A percentile compares a stretch with the other conserved stretches of the same genome.
Conservation (phyloP, 2,888 invertebrate genomes). For the Noctua fimbriata region DNA sequence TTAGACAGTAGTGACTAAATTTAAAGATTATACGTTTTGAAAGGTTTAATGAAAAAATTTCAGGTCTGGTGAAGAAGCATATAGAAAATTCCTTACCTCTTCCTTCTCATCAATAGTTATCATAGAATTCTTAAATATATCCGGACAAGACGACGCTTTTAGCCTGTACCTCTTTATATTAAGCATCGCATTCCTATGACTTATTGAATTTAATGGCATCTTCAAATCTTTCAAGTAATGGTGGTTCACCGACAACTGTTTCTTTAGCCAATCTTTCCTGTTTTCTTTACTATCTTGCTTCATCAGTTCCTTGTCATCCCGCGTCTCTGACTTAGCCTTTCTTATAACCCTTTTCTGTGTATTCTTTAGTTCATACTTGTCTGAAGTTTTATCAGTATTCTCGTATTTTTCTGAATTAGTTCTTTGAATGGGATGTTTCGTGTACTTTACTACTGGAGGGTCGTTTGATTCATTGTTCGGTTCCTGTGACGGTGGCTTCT, state of each 20-base stretch:
- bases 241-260: constrained; percentile 90
- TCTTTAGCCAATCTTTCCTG: constrained; percentile 86
- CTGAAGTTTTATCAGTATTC: constrained; percentile 69
- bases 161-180: constrained; percentile 95
- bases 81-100: constrained; percentile 89
- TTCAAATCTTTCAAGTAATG: constrained; percentile 93
- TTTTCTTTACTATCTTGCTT: constrained; percentile 86
- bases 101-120: constrained; percentile 94
- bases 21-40: too few relatives aligned
- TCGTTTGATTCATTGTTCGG: constrained; percentile 71
- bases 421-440: constrained; percentile 76
- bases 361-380: constrained; percentile 77
- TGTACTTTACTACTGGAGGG: constrained; percentile 77
- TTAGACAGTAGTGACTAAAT: too few relatives aligned
- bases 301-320: constrained; percentile 80
- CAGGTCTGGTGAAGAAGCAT: background rate
- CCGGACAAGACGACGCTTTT: constrained; percentile 97
- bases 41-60: too few relatives aligned
- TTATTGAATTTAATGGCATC: constrained; percentile 95
- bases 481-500: constrained; percentile 55
- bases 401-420: constrained; percentile 82
- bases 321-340: constrained; percentile 78
- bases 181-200: constrained; percentile 96
- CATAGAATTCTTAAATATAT: constrained; percentile 97
- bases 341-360: constrained; percentile 73